Base-by-base conservation (phyloP, 2,797 vertebrate species). In the Adrianichthys oophorus region DNA sequence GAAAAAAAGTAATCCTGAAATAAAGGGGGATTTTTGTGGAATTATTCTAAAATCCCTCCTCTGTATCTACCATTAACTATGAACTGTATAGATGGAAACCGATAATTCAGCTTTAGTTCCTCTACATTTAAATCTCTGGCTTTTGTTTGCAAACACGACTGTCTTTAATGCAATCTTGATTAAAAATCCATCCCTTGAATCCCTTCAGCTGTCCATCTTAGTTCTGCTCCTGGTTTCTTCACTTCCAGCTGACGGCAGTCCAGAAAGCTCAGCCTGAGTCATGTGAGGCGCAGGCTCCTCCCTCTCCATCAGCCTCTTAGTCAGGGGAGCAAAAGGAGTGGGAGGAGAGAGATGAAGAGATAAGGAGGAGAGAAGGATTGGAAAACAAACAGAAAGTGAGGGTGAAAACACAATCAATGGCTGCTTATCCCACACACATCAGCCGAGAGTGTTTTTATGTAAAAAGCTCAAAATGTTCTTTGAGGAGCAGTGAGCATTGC, bases 101-200 rank as follows among this genome's bases (percentile, higher is more conserved):
- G 41, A 42, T n/a, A 42, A n/a, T 42, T n/a, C n/a, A 7, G 42
- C n/a, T 7, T 37, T 37, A 37, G 32, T 12, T 37, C 32, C 3
- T 12, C 32, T 12, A 37, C 32, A 37, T 37, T 37, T 37, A 37
- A 37, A 37, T 12, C 10, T 37, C 32, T 37, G 32, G 43, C n/a
- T 45, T 6, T 7, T 18, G 43, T 45, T 13, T 19, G 18, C 40
- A 53, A 55, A 62, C 50, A 45, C 50, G 13, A 1, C 8, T 16
- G 17, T 53, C 12, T 70, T 60, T 74, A 71, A 78, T 73, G 62
- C 45, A 46, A 18, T 51, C 85, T 65, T 80, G 53, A 82, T 83
- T 74, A 72, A 72, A 76, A 32, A 48, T 52, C 37, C 64, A 59
- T 74, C 59, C 59, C 41, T 4, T 53, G 59, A 82, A 70, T 75